Evolutionary conservation across 37 sponge, comb jelly and placozoan genomes (phyloP).

Genomic region (Amphimedon queenslandica): DNA sequence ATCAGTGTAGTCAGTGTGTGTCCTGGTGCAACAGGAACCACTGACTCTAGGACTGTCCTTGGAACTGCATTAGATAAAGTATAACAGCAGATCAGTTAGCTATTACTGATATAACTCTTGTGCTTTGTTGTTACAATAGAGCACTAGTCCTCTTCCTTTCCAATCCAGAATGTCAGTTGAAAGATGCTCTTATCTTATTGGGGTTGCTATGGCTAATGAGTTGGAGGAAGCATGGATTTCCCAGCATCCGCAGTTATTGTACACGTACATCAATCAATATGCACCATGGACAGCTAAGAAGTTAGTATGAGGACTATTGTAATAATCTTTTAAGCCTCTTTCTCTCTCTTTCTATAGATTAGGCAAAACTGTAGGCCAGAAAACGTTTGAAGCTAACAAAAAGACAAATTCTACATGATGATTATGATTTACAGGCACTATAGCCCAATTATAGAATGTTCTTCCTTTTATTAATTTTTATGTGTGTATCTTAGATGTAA

Average conservation of each 20-base stretch:
- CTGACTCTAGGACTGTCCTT: constrained; percentile 10
- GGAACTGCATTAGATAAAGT: constrained; percentile 10
- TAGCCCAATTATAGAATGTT: constrained; percentile 1
- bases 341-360: constrained; percentile 17
- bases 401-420: too few relatives aligned
- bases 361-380: constrained; percentile 48
- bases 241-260: constrained; percentile 66
- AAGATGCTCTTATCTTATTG: constrained; percentile 79
- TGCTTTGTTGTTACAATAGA: too few relatives aligned
- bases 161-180: constrained; percentile 26
- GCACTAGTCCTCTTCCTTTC: too few relatives aligned
- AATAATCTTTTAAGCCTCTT: too few relatives aligned
- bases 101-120: neutral
- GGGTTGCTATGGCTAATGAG: constrained; percentile 81
- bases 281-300: constrained; percentile 43
- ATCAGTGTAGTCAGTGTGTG: constrained; percentile 68
- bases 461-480: constrained; percentile 2
- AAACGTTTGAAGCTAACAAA: constrained; percentile 39
- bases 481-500: too few relatives aligned
- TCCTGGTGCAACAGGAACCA: constrained; percentile 84
- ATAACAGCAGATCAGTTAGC: neutral
- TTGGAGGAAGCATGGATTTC: constrained; percentile 91
- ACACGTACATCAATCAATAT: constrained; percentile 78
- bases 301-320: neutral
- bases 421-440: constrained; percentile 6